phyloP scores from a whole-genome alignment of 2,113 vertebrate species.

The Cavia porcellus region DNA sequence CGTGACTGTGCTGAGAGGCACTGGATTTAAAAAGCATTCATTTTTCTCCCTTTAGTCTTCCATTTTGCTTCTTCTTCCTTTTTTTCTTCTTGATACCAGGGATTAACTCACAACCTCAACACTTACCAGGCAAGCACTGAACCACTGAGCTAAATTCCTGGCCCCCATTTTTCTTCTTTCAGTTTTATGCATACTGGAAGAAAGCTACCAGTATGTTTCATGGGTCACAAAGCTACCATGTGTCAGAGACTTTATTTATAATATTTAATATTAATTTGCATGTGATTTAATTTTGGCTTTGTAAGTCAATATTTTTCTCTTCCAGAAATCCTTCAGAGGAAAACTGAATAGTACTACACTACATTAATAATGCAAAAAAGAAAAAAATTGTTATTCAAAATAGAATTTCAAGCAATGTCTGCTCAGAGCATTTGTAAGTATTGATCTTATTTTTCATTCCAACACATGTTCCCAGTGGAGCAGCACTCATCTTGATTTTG shows the following conservation, averaged over 20 bases:
- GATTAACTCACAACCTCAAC: no score
- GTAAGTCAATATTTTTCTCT: slow-evolving; percentile 26
- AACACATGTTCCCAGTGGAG: background rate
- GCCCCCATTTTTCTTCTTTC: background rate
- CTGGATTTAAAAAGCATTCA: background rate
- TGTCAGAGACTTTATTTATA: background rate
- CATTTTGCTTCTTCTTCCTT: background rate
- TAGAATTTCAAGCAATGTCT: slow-evolving; percentile 21
- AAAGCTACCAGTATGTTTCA: background rate
- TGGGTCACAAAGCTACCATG: background rate
- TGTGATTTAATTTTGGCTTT: slow-evolving; percentile 35
- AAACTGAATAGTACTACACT: background rate
- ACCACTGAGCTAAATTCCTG: no score
- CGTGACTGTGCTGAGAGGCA: background rate
- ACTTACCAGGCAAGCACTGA: no score
- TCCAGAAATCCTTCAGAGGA: slow-evolving; percentile 23
- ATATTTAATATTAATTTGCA: slow-evolving; percentile 46
- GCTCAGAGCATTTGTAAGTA: slow-evolving; percentile 35
- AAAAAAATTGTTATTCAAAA: background rate
- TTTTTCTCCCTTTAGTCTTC: background rate
- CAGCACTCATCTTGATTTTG: background rate
- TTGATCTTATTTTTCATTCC: slow-evolving; percentile 30
- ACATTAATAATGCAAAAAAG: background rate
- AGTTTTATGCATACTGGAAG: background rate
- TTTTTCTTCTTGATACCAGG: no score